phyloP scores from a whole-genome alignment of 1,140 invertebrate species.

The Tetramorium simillimum region DNA sequence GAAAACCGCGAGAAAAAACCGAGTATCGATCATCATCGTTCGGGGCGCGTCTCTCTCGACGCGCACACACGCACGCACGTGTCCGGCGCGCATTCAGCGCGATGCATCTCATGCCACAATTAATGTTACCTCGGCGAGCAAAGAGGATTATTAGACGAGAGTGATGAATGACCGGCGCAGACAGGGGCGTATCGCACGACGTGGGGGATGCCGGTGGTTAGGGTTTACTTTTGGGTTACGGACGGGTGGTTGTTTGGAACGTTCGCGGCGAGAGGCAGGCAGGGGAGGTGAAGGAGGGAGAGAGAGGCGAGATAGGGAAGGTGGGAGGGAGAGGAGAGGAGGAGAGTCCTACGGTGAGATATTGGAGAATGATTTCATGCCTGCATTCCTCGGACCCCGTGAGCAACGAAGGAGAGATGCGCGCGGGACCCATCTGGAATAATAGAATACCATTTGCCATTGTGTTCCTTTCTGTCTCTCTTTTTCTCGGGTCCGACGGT shows the following conservation, averaged over 20 bases:
- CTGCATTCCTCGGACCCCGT: conserved; percentile 72
- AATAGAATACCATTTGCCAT: conserved; percentile 83
- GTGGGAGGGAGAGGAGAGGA: background rate
- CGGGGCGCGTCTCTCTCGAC: conserved; percentile 39
- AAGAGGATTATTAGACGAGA: conserved; percentile 76
- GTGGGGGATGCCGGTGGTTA: conserved; percentile 67
- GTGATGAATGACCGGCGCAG: conserved; percentile 74
- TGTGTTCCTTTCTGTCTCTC: conserved; percentile 72
- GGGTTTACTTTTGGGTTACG: conserved; percentile 69
- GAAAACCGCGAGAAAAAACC: conserved; percentile 53
- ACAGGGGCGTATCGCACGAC: conserved; percentile 49
- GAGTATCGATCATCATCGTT: conserved; percentile 58
- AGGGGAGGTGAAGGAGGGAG: background rate
- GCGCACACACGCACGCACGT: conserved; percentile 28
- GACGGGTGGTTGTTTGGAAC: conserved; percentile 42
- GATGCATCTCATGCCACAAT: conserved; percentile 62
- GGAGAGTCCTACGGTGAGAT: conserved; percentile 72
- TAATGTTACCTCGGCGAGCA: conserved; percentile 68
- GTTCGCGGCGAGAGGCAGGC: background rate
- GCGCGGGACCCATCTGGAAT: conserved; percentile 79
- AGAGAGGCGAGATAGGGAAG: background rate
- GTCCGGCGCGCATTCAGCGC: conserved; percentile 36
- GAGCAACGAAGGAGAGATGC: conserved; percentile 52
- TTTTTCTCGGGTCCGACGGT: conserved; percentile 32
- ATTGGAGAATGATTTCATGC: conserved; percentile 80